Evolutionary conservation across 2,113 vertebrate species (phyloP), one percentile per base, ranked within the genome.

Genomic region (Microtus pennsylvanicus): DNA sequence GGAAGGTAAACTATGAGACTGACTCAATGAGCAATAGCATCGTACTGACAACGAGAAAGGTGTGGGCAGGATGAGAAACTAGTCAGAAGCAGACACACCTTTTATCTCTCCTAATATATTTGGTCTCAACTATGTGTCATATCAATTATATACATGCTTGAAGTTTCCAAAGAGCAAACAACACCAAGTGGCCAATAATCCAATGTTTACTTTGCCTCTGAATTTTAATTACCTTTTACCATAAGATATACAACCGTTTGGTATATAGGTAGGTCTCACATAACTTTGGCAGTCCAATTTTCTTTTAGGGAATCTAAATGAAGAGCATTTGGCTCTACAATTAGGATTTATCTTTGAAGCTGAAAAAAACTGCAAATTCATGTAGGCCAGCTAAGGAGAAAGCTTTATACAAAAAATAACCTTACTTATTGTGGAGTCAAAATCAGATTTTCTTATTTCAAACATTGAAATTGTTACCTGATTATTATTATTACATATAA

Each of bases 291-390:
- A 63, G 28, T 14, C 69, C 78, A 42, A 38, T 58, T 22, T n/a
- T 94, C 58, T 52, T 12, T 77, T 8, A 65, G 11, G 61, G 35
- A n/a, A 14, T 50, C 30, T 87, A 58, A 75, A 90, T 30, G 33
- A 3, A 45, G 1, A 7, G 16, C 24, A 50, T 58, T 94, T 88
- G 87, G 6, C 81, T 91, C 58, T 90, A 47, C 45, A 82, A 87
- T 88, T 93, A 88, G 81, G 65, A 55, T 76, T 76, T 70, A 63
- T 65, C 10, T 90, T 82, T 94, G 45, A 86, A 95, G 38, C 7
- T 78, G 47, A 94, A 94, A 61, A 47, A 67, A 74, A 78, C 52
- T 88, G 38, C 26, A 90, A 90, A 61, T 90, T 93, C 70, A 94
- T 12, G 22, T 50, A 92, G 21, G 21, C 47, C 74, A 80, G 9